A percentile compares a stretch with the other conserved stretches of the same genome.
Conservation (phyloP, 2,888 invertebrate species). For the Resseliella maxima region DNA sequence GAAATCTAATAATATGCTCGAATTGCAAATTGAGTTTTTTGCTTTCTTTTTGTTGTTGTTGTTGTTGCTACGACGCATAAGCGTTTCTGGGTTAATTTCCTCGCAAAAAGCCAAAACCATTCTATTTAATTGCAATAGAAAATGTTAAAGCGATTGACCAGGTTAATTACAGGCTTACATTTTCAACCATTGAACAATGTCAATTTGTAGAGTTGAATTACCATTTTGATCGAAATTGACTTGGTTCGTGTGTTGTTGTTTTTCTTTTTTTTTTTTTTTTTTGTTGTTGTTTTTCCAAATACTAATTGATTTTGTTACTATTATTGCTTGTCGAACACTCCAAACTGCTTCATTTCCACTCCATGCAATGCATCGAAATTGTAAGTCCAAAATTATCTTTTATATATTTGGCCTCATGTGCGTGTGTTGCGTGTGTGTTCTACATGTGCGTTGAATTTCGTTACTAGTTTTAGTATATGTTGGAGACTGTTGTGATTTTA, state of each 20-base stretch:
- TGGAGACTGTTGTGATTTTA: not conserved
- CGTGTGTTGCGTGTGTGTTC: not conserved
- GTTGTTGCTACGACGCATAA: not conserved
- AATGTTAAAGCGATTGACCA: constrained; percentile 26
- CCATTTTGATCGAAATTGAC: not conserved
- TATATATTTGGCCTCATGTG: too few species aligned
- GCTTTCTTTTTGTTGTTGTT: not conserved
- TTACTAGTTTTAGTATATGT: not conserved
- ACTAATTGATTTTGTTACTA: not conserved
- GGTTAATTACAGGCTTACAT: constrained; percentile 38
- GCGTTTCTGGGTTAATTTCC: not conserved
- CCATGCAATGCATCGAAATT: not conserved
- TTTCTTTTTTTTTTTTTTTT: not conserved
- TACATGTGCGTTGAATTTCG: not conserved
- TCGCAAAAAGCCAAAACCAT: not conserved
- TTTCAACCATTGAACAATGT: constrained; percentile 18
- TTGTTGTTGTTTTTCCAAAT: not conserved
- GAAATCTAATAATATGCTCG: not conserved
- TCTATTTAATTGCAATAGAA: constrained; percentile 21
- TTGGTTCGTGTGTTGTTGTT: not conserved
- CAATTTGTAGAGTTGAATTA: not conserved
- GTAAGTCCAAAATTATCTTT: not conserved
- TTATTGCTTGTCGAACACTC: not conserved
- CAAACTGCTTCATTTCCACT: too few species aligned
- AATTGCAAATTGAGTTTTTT: not conserved